A percentile compares a stretch with the other conserved stretches of the same genome.
Conservation (phyloP, 2,113 vertebrate species). For the Desmodus rotundus region DNA sequence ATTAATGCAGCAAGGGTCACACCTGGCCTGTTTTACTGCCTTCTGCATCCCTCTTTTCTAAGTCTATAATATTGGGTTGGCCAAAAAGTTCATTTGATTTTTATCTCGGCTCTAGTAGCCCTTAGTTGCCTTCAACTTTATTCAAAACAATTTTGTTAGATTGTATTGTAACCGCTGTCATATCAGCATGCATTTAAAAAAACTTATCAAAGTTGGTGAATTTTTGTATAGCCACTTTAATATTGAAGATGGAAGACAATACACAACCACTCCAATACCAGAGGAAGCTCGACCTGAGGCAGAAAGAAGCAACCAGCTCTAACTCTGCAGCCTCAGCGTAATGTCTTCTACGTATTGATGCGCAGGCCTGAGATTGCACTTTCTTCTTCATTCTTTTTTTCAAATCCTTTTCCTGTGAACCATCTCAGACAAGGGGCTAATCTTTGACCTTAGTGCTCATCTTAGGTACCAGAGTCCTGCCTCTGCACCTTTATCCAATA, state of each 20-base stretch:
- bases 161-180: too few species aligned
- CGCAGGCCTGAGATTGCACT: neutral
- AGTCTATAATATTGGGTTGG: neutral
- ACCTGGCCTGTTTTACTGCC: neutral
- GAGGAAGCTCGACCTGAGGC: neutral
- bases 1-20: neutral
- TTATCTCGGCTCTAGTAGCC: too few species aligned
- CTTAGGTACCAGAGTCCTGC: neutral
- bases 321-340: neutral
- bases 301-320: neutral
- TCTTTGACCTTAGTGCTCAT: neutral
- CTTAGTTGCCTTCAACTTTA: too few species aligned
- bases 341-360: neutral
- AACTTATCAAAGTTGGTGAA: too few species aligned
- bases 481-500: neutral
- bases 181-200: too few species aligned
- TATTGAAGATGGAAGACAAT: too few species aligned
- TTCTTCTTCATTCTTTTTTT: neutral
- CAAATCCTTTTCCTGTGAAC: neutral
- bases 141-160: too few species aligned
- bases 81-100: too few species aligned
- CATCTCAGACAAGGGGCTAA: neutral
- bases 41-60: neutral
- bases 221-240: too few species aligned
- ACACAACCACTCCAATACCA: neutral